Percentiles rank a stretch among this genome's conserved stretches.
These are phyloP conservation scores for Conus ventricosus DNA, from an alignment of 1,140 invertebrate genomes.

Conservation along the genomic window DNA sequence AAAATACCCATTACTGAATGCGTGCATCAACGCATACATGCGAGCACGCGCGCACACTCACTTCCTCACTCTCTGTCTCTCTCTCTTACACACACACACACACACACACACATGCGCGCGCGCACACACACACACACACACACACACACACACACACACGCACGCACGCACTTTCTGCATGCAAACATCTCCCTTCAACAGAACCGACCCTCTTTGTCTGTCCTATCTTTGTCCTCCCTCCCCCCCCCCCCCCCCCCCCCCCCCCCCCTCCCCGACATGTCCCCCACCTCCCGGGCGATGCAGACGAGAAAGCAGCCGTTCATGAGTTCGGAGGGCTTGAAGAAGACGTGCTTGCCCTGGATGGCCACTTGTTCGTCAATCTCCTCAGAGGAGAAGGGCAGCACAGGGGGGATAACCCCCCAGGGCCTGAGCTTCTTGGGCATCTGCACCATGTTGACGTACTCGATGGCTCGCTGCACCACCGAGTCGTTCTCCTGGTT, in stretches of 20 bases:
- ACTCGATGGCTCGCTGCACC: slow-evolving; percentile 61
- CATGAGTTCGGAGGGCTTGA: slow-evolving; percentile 53
- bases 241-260: too few species aligned
- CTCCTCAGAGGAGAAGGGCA: slow-evolving; percentile 58
- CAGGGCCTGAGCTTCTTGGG: slow-evolving; percentile 53
- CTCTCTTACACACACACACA: too few species aligned
- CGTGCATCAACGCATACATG: neutral
- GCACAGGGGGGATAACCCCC: slow-evolving; percentile 64
- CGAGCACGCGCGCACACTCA: too few species aligned
- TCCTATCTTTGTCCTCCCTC: too few species aligned
- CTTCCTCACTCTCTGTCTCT: too few species aligned
- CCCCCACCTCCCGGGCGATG: slow-evolving; percentile 67
- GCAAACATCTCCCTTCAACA: neutral
- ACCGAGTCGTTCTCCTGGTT: slow-evolving; percentile 67
- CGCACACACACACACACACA: neutral
- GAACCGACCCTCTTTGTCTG: too few species aligned
- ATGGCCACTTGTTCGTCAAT: slow-evolving; percentile 49
- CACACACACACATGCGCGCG: neutral
- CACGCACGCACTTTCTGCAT: neutral
- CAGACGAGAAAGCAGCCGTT: slow-evolving; percentile 71
- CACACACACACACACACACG: neutral
- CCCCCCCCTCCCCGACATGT: neutral
- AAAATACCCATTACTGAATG: slow-evolving; percentile 45
- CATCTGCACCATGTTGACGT: slow-evolving; percentile 55
- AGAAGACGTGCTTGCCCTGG: slow-evolving; percentile 60